Evolutionary conservation across 2,888 invertebrate species (phyloP), one percentile per base, ranked within the genome.

Genomic region (Lagria hirta): DNA sequence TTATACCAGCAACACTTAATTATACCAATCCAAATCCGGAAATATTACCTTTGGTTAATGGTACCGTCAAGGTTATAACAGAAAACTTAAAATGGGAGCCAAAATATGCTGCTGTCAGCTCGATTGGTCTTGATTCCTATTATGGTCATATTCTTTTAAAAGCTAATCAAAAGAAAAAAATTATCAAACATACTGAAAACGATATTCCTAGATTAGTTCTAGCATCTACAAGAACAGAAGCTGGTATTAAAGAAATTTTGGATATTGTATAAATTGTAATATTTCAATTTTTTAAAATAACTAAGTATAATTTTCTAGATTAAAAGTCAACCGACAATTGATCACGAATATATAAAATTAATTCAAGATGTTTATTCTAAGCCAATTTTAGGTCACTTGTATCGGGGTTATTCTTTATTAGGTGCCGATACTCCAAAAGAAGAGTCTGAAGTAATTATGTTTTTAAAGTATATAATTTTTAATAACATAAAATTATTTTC

Each of bases 91-190:
- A 83, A 30, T 96, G 91, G 87, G 80, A 84, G 26, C 93, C 94
- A 23, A 92, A 91, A 10, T 79, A 90, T 49, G 86, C 90, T 35
- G 96, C 89, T 11, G 75, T 99, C 20, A 98, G 98, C 75, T 94
- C 94, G 7, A 94, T 99, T 70, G 98, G 98, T n/a, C 90, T 98
- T 72, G 94, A 96, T 51, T 97, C 98, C 37, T 90, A 93, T 33
- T 95, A 94, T 72, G 93, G 89, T 3, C 95, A 95, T 73, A 74
- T 91, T 1, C 76, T 96, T 54, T 75, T 95, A n/a, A 84, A 86
- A 66, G 84, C 89, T 10, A 84, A 88, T 69, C 79, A 82, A 1
- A 83, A 83, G 61, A 79, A 76, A 5, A 81, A 79, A 60, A 84
- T 83, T 63, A 73, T 76, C 1, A 66, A 74, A 1, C 73, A 76